These are phyloP conservation scores for Zeugodacus cucurbitae DNA, from an alignment of 1,140 invertebrate genomes.

Conservation along the genomic window DNA sequence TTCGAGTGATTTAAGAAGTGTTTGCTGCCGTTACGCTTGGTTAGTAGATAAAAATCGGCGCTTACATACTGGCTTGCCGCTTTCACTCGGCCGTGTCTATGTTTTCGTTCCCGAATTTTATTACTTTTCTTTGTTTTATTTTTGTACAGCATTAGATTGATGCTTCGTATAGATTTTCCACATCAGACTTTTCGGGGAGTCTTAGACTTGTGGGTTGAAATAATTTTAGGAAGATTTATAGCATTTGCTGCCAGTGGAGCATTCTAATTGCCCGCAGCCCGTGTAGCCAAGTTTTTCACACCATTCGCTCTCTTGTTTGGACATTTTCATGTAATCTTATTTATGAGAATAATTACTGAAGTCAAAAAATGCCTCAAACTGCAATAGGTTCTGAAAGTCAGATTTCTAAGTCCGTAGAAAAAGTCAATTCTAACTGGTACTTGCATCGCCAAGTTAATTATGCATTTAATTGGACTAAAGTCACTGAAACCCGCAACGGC, in stretches of 20 bases:
- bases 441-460: not conserved
- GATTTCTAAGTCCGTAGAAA: no score
- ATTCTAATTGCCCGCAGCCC: not conserved
- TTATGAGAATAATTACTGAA: no score
- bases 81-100: not conserved
- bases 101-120: not conserved
- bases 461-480: not conserved
- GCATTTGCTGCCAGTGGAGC: not conserved
- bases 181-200: not conserved
- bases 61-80: not conserved
- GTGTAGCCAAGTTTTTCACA: not conserved
- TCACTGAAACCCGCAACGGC: not conserved
- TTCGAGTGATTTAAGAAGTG: slow-evolving; percentile 64
- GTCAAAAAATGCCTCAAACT: no score
- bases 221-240: slow-evolving; percentile 17
- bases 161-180: not conserved
- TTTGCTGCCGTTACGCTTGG: slow-evolving; percentile 64
- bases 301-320: no score
- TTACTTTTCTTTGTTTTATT: not conserved
- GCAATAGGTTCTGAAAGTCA: no score
- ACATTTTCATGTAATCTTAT: no score
- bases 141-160: not conserved
- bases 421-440: not conserved
- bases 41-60: slow-evolving; percentile 64
- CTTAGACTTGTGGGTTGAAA: not conserved